A percentile compares a stretch with the other conserved stretches of the same genome.
These are phyloP conservation scores for Drosophila serrata DNA, from an alignment of 1,140 invertebrate genomes.

Conservation along the genomic window DNA sequence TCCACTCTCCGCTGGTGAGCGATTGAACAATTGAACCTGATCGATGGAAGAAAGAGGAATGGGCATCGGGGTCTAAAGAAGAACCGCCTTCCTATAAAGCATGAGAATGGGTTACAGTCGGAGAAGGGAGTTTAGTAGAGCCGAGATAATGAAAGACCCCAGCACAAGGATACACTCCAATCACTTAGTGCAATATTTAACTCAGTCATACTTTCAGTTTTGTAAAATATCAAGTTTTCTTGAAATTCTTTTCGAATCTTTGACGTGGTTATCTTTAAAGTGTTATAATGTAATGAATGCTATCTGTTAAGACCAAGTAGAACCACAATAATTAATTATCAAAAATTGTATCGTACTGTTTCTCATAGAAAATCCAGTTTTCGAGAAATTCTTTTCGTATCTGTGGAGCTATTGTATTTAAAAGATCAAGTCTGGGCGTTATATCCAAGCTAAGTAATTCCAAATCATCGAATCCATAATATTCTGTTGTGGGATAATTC, in stretches of 20 bases:
- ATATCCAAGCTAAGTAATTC: neutral
- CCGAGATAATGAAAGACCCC: neutral
- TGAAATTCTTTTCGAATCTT: conserved; percentile 47
- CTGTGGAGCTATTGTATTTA: too few relatives aligned
- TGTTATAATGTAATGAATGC: neutral
- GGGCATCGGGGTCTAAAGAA: conserved; percentile 19
- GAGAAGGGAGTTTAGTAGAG: neutral
- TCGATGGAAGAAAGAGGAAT: neutral
- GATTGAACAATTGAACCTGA: neutral
- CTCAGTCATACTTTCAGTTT: conserved; percentile 35
- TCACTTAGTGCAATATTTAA: neutral
- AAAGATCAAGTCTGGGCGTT: neutral
- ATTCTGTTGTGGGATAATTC: neutral
- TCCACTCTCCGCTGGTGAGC: neutral
- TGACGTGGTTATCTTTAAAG: neutral
- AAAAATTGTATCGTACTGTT: neutral
- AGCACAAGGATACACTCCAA: neutral
- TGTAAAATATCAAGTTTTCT: conserved; percentile 53
- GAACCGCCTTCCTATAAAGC: conserved; percentile 15
- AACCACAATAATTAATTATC: neutral
- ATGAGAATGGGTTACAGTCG: neutral
- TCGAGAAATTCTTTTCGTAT: conserved; percentile 3
- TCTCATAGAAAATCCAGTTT: neutral
- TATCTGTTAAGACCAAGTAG: neutral
- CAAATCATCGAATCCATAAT: neutral